Percentiles rank a stretch among this genome's conserved stretches.
Evolutionary conservation across 1,140 invertebrate genomes (phyloP).

Genomic region (Pachypsylla venusta): DNA sequence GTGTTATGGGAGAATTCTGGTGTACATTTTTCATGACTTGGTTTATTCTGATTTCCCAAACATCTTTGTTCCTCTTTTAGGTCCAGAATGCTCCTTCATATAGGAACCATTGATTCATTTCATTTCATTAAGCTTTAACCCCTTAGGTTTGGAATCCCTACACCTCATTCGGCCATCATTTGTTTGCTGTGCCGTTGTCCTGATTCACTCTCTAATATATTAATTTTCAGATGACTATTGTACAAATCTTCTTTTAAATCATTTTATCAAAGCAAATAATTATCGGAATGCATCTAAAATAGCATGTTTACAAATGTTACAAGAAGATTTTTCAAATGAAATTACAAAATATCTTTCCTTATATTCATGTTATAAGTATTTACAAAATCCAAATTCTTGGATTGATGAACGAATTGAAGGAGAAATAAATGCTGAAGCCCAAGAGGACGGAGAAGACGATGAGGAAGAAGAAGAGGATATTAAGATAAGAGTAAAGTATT

Average conservation of each 20-base stretch:
- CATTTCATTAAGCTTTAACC: too few relatives aligned
- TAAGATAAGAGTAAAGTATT: slow-evolving; percentile 57
- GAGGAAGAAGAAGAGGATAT: slow-evolving; percentile 41
- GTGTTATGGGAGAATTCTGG: too few relatives aligned
- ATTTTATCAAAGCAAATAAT: slow-evolving; percentile 52
- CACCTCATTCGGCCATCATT: too few relatives aligned
- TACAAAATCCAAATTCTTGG: slow-evolving; percentile 43
- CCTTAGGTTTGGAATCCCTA: too few relatives aligned
- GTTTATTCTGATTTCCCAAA: too few relatives aligned
- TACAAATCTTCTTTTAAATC: slow-evolving; percentile 68
- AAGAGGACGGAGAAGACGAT: slow-evolving; percentile 30
- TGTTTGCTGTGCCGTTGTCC: too few relatives aligned
- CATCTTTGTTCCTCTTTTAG: too few relatives aligned
- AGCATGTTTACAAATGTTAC: slow-evolving; percentile 65
- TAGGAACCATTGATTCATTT: too few relatives aligned
- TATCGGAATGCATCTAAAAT: slow-evolving; percentile 56
- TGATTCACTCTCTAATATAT: too few relatives aligned
- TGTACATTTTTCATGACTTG: too few relatives aligned
- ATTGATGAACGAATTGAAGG: slow-evolving; percentile 23
- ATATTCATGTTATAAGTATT: slow-evolving; percentile 57
- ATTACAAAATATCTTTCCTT: slow-evolving; percentile 51
- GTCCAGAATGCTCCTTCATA: too few relatives aligned
- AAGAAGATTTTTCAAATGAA: slow-evolving; percentile 67
- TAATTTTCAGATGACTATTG: slow-evolving; percentile 48
- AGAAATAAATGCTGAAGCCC: slow-evolving; percentile 28